Evolutionary conservation across 2,888 invertebrate genomes (phyloP).

Genomic region (Himalopsyche kuldschensis): DNA sequence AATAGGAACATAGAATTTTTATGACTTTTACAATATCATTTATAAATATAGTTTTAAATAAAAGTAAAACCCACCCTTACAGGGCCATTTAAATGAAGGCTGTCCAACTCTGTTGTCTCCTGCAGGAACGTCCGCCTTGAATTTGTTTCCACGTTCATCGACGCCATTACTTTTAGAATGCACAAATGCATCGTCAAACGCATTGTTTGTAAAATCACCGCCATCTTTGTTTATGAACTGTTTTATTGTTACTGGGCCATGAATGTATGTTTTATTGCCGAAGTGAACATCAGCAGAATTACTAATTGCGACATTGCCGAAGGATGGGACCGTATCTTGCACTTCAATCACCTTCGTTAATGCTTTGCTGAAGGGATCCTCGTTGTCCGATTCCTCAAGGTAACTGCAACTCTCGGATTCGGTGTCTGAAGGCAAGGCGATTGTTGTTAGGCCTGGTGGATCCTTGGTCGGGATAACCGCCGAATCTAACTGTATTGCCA

Average conservation of each 20-base stretch:
- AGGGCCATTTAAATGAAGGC: background rate
- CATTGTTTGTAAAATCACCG: slow-evolving; percentile 31
- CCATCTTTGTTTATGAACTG: slow-evolving; percentile 42
- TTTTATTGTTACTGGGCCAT: slow-evolving; percentile 73
- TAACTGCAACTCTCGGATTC: background rate
- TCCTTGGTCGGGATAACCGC: background rate
- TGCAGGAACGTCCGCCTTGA: background rate
- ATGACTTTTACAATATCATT: no score
- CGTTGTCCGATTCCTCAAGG: background rate
- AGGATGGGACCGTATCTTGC: slow-evolving; percentile 39
- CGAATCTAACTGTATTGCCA: background rate
- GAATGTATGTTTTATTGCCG: slow-evolving; percentile 75
- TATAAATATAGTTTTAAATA: no score
- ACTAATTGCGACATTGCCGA: slow-evolving; percentile 66
- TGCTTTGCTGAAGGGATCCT: background rate
- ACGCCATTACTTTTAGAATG: background rate
- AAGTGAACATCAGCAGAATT: slow-evolving; percentile 74
- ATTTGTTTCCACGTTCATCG: background rate
- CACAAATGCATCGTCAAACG: background rate
- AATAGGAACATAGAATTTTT: no score
- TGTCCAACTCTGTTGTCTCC: background rate
- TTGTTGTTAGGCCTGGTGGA: background rate
- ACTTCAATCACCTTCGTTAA: slow-evolving; percentile 2
- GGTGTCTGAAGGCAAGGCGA: background rate
- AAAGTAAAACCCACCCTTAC: slow-evolving; percentile 8